Evolutionary conservation across 2,888 invertebrate species (phyloP).

Genomic region (Cepaea hortensis): DNA sequence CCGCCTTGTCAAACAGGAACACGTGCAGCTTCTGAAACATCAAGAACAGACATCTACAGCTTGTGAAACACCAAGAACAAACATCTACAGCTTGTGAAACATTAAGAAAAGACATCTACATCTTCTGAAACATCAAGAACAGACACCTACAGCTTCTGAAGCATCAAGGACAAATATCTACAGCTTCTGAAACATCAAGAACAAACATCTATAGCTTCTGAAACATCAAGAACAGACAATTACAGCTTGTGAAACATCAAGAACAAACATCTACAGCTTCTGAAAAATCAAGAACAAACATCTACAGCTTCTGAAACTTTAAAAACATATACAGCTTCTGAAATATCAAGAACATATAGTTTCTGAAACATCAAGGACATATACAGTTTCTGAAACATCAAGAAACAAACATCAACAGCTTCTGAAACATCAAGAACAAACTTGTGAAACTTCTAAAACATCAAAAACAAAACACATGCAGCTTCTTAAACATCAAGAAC

Average conservation of each 20-base stretch:
- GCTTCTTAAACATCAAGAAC: neutral
- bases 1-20: conserved; percentile 78
- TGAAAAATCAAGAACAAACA: neutral
- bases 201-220: too few relatives aligned
- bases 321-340: neutral
- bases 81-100: too few relatives aligned
- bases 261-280: neutral
- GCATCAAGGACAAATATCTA: too few relatives aligned
- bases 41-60: too few relatives aligned
- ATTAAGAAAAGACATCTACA: too few relatives aligned
- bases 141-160: too few relatives aligned
- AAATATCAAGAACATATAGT: neutral
- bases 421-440: neutral
- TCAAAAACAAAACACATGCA: neutral
- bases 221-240: too few relatives aligned
- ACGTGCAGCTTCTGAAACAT: conserved; percentile 77
- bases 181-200: too few relatives aligned
- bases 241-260: neutral
- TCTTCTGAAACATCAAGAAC: too few relatives aligned
- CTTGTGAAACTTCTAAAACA: neutral
- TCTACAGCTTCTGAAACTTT: neutral
- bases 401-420: neutral
- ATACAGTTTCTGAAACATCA: neutral
- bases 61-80: too few relatives aligned
- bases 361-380: neutral